phyloP scores from a whole-genome alignment of 2,113 vertebrate species.

The Alaudala cheleensis region DNA sequence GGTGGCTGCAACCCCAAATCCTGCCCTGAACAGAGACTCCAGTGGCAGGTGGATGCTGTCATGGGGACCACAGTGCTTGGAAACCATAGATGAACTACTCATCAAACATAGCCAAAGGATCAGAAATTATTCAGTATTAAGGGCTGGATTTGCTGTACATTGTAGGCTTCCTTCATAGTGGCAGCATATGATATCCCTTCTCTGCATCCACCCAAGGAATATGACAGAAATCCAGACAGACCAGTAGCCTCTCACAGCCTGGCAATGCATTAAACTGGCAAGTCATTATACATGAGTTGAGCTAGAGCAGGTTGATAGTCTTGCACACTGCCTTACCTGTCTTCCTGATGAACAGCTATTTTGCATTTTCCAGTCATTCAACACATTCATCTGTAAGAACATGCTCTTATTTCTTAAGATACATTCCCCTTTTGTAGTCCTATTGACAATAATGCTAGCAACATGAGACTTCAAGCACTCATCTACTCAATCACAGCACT shows the following conservation, averaged over 20 bases:
- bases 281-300: neutral
- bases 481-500: neutral
- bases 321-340: neutral
- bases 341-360: neutral
- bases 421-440: neutral
- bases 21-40: neutral
- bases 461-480: conserved; percentile 5
- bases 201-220: neutral
- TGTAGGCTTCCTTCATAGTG: neutral
- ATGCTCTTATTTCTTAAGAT: neutral
- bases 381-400: neutral
- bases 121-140: neutral
- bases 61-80: neutral
- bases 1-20: neutral
- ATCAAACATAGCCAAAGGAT: neutral
- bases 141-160: neutral
- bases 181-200: neutral
- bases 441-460: neutral
- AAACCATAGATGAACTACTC: neutral
- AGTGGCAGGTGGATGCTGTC: neutral
- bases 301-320: neutral
- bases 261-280: neutral
- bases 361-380: neutral
- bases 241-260: neutral
- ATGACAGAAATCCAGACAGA: neutral